Evolutionary conservation across 2,797 vertebrate species (phyloP).

Genomic region (Capromys pilorides): DNA sequence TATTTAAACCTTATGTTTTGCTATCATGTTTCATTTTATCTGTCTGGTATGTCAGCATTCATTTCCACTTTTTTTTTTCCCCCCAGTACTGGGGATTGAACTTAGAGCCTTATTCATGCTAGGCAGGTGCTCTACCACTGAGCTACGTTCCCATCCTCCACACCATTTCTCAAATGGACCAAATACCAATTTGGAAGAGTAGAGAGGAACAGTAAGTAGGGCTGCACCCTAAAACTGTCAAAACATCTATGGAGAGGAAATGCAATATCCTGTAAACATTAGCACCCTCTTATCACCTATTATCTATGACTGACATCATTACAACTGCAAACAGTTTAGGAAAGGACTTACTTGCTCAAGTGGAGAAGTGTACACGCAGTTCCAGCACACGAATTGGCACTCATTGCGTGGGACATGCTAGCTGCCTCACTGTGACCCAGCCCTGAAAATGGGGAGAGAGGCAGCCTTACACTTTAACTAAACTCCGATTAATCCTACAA

Average conservation of each 20-base stretch:
- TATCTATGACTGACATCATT: conserved; percentile 75
- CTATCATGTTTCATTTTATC: conserved; percentile 70
- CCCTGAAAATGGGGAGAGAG: conserved; percentile 10
- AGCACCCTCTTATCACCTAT: conserved; percentile 72
- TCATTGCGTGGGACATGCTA: background rate
- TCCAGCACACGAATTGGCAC: conserved; percentile 56
- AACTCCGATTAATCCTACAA: conserved; percentile 17
- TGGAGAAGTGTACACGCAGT: conserved; percentile 45
- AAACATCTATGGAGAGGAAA: conserved; percentile 77
- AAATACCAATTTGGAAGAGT: conserved; percentile 63
- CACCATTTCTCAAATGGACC: conserved; percentile 53
- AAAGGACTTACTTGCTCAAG: conserved; percentile 46
- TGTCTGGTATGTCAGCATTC: conserved; percentile 72
- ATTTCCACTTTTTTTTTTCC: conserved; percentile 61
- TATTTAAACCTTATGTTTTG: conserved; percentile 69
- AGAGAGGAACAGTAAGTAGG: conserved; percentile 22
- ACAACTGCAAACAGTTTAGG: conserved; percentile 67
- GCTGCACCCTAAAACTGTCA: conserved; percentile 67
- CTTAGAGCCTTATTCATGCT: no score
- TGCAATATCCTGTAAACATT: conserved; percentile 80
- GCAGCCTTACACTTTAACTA: background rate
- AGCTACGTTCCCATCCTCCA: background rate
- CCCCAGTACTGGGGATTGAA: background rate
- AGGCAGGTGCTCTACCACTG: background rate
- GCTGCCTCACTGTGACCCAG: background rate